phyloP scores from a whole-genome alignment of 2,888 invertebrate genomes.

The Coenonympha arcania region DNA sequence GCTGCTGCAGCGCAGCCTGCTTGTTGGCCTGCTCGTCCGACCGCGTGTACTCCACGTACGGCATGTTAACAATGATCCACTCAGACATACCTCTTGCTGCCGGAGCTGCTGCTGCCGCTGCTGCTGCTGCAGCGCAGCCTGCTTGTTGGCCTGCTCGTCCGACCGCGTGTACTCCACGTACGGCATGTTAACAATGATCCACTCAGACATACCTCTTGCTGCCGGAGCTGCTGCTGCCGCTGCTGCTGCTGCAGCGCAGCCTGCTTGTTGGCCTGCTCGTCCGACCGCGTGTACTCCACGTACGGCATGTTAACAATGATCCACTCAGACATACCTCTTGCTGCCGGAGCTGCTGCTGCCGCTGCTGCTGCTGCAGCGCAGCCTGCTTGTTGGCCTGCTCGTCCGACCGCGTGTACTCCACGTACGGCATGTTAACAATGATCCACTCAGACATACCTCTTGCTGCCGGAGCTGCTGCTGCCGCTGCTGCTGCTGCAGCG shows the following conservation, averaged over 20 bases:
- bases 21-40: no score
- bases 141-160: slow-evolving; percentile 63
- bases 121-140: slow-evolving; percentile 26
- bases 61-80: no score
- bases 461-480: no score
- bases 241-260: slow-evolving; percentile 26
- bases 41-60: no score
- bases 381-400: slow-evolving; percentile 60
- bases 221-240: slow-evolving; percentile 32
- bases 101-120: slow-evolving; percentile 32
- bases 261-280: slow-evolving; percentile 62
- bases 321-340: slow-evolving; percentile 38
- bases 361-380: slow-evolving; percentile 20
- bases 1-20: no score
- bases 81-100: slow-evolving; percentile 36
- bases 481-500: no score
- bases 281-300: slow-evolving; percentile 82
- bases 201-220: slow-evolving; percentile 37
- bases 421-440: slow-evolving; percentile 82
- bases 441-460: no score
- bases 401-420: slow-evolving; percentile 81
- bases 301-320: slow-evolving; percentile 82
- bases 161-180: slow-evolving; percentile 84
- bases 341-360: slow-evolving; percentile 33
- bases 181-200: no score